These are phyloP conservation scores for Drosophila mercatorum DNA, from an alignment of 2,888 invertebrate genomes.

Conservation along the genomic window DNA sequence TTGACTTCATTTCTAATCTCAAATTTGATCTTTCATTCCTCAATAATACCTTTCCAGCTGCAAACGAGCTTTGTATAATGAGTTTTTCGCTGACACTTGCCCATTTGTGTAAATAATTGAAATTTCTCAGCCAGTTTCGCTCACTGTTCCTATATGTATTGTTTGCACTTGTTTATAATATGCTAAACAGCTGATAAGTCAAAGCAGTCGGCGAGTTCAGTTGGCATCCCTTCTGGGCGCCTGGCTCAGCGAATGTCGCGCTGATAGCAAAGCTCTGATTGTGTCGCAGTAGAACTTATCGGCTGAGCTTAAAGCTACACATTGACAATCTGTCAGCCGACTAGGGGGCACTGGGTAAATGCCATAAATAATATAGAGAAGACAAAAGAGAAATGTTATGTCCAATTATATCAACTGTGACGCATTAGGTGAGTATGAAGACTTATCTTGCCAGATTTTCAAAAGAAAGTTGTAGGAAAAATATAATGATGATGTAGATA, in stretches of 20 bases:
- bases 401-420: background rate
- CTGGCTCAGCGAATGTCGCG: slow-evolving; percentile 12
- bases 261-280: slow-evolving; percentile 26
- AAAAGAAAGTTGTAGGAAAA: background rate
- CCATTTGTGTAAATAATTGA: slow-evolving; percentile 17
- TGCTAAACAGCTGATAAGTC: slow-evolving; percentile 25
- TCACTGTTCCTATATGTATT: slow-evolving; percentile 3
- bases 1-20: background rate
- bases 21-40: background rate
- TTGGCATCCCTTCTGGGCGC: slow-evolving; percentile 20
- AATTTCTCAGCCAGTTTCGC: slow-evolving; percentile 13
- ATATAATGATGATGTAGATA: background rate
- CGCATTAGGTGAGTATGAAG: background rate
- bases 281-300: background rate
- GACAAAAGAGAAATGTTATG: background rate
- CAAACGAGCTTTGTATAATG: background rate
- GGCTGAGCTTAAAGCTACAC: background rate
- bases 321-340: background rate
- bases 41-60: background rate
- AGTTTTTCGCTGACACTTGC: slow-evolving; percentile 12
- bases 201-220: background rate
- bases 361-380: background rate
- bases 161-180: slow-evolving; percentile 1
- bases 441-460: background rate
- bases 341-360: background rate